phyloP scores from a whole-genome alignment of 2,113 vertebrate genomes.

The Fregetta grallaria region DNA sequence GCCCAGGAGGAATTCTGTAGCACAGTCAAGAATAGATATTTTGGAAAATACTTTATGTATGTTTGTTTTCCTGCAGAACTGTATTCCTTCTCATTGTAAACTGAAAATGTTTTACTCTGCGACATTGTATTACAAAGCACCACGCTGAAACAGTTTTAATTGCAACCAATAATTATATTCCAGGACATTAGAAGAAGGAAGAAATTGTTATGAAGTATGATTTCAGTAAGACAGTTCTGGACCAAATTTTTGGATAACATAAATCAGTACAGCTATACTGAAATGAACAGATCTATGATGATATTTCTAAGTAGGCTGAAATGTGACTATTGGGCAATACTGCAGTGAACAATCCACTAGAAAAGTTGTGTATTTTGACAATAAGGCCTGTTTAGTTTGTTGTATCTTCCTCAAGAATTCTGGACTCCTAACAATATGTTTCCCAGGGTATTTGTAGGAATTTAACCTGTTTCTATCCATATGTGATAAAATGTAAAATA shows the following conservation, averaged over 20 bases:
- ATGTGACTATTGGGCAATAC: neutral
- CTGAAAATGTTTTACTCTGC: neutral
- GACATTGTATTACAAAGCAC: neutral
- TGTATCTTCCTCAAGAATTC: neutral
- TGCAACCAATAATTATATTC: neutral
- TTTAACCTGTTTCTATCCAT: neutral
- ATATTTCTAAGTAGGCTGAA: neutral
- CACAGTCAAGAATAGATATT: neutral
- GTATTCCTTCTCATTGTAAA: neutral
- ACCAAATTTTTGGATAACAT: neutral
- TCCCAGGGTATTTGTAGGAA: neutral
- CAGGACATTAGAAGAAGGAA: neutral
- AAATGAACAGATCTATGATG: neutral
- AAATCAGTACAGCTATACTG: neutral
- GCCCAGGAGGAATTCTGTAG: neutral
- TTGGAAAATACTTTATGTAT: neutral
- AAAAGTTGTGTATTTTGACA: neutral
- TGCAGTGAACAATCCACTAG: neutral
- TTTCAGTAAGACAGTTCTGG: neutral
- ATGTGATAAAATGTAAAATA: neutral
- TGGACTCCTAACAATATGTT: neutral
- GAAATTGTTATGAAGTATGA: neutral
- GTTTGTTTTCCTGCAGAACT: neutral
- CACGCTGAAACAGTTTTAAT: neutral
- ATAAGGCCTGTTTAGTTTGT: fast-evolving